Conservation (phyloP, 2,888 invertebrate species). For the Eristalis arbustorum region DNA sequence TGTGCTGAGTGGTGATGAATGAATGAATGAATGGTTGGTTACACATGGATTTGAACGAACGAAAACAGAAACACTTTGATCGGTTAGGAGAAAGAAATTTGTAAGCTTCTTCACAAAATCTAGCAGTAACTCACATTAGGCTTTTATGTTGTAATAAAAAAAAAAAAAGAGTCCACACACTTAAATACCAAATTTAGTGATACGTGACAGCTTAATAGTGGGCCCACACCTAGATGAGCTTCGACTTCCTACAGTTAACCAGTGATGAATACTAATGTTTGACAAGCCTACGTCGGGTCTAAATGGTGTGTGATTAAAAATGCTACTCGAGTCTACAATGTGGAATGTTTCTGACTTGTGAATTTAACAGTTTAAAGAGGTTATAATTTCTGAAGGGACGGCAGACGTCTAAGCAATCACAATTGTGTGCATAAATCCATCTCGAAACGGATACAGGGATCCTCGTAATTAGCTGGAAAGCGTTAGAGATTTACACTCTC, state of each 20-base stretch:
- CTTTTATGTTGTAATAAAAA: not conserved
- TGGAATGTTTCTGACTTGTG: no score
- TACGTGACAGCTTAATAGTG: not conserved
- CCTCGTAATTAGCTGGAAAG: no score
- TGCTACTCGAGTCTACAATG: no score
- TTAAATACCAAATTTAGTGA: not conserved
- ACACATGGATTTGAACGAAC: slow-evolving; percentile 54
- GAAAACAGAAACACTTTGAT: slow-evolving; percentile 35
- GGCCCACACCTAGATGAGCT: not conserved
- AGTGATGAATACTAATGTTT: not conserved
- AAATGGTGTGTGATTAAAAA: not conserved
- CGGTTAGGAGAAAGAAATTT: slow-evolving; percentile 36
- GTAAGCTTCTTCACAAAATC: slow-evolving; percentile 14
- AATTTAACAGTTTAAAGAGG: no score
- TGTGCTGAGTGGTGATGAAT: not conserved
- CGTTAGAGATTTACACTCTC: no score
- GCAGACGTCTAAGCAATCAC: no score
- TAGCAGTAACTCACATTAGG: slow-evolving; percentile 34
- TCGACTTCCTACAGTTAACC: not conserved
- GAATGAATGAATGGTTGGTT: slow-evolving; percentile 9
- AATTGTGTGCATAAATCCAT: no score
- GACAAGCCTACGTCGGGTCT: not conserved
- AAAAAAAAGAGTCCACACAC: not conserved
- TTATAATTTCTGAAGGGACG: no score
- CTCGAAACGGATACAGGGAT: no score